Percentiles rank a stretch among this genome's conserved stretches.
phyloP scores from a whole-genome alignment of 2,888 invertebrate genomes.

The Metopia argyrocephala region DNA sequence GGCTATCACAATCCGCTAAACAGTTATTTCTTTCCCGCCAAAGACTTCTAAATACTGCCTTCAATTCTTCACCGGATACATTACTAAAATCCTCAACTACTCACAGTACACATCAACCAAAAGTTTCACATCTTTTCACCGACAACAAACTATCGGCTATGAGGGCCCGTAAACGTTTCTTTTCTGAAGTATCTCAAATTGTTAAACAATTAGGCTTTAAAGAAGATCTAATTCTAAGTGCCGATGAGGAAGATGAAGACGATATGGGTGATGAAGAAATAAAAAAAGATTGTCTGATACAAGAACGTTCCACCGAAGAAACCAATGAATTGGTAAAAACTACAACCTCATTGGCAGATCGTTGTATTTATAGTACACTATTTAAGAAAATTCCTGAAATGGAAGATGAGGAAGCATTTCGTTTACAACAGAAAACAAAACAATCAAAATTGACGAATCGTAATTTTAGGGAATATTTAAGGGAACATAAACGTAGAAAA shows the following conservation, averaged over 20 bases:
- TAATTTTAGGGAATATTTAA: slow-evolving; percentile 82
- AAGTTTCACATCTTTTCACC: slow-evolving; percentile 77
- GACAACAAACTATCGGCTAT: slow-evolving; percentile 79
- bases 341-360: slow-evolving; percentile 70
- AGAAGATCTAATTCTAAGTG: slow-evolving; percentile 81
- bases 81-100: slow-evolving; percentile 58
- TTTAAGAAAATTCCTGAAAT: slow-evolving; percentile 70
- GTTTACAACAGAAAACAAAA: slow-evolving; percentile 67
- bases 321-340: slow-evolving; percentile 38
- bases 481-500: slow-evolving; percentile 85
- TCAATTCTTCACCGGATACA: slow-evolving; percentile 81
- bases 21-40: slow-evolving; percentile 88
- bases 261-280: slow-evolving; percentile 12
- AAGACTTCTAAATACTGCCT: slow-evolving; percentile 83
- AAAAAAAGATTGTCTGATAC: slow-evolving; percentile 38
- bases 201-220: slow-evolving; percentile 84
- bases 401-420: slow-evolving; percentile 71
- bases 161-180: slow-evolving; percentile 80
- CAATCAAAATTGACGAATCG: slow-evolving; percentile 70
- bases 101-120: slow-evolving; percentile 68
- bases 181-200: slow-evolving; percentile 84
- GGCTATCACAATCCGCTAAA: slow-evolving; percentile 79
- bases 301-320: slow-evolving; percentile 43
- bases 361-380: slow-evolving; percentile 73
- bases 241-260: slow-evolving; percentile 80